These are phyloP conservation scores for Hypomecis atomaria DNA, from an alignment of 2,888 invertebrate species.

Conservation along the genomic window DNA sequence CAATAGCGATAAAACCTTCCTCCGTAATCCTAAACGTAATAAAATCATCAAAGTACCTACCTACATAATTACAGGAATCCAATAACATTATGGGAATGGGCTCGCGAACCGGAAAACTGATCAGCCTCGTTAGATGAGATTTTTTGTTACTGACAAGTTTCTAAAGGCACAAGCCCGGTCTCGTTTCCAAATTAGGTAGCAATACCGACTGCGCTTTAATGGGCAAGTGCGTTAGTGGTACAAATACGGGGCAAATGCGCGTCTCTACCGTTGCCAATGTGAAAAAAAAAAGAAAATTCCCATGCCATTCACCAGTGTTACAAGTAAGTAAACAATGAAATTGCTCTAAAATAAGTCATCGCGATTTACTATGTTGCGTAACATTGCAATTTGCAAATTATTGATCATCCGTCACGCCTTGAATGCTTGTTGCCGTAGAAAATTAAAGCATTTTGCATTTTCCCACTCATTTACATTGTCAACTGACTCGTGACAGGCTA, in stretches of 20 bases:
- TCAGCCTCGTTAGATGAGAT: slow-evolving; percentile 16
- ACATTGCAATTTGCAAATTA: slow-evolving; percentile 22
- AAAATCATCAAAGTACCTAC: slow-evolving; percentile 10
- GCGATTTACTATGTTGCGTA: slow-evolving; percentile 29
- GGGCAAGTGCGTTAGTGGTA: slow-evolving; percentile 13
- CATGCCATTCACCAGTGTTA: slow-evolving; percentile 17
- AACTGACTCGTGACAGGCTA: slow-evolving; percentile 64
- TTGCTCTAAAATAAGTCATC: slow-evolving; percentile 29
- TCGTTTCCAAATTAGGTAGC: slow-evolving; percentile 26
- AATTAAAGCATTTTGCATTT: slow-evolving; percentile 39
- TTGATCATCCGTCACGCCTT: slow-evolving; percentile 18
- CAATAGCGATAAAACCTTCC: not conserved
- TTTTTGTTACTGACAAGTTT: slow-evolving; percentile 20
- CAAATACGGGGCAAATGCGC: slow-evolving; percentile 24
- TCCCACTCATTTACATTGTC: slow-evolving; percentile 61
- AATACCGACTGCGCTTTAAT: not conserved
- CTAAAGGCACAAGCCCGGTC: slow-evolving; percentile 10
- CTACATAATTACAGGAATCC: slow-evolving; percentile 4
- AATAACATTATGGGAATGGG: slow-evolving; percentile 10
- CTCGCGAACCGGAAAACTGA: slow-evolving; percentile 11
- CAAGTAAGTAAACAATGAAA: slow-evolving; percentile 29
- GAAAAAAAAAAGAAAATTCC: slow-evolving; percentile 16
- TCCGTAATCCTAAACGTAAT: slow-evolving; percentile 1
- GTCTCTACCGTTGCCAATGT: slow-evolving; percentile 8
- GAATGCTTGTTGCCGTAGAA: slow-evolving; percentile 19